These are phyloP conservation scores for Zophobas atratus DNA, from an alignment of 1,140 invertebrate genomes.

Conservation along the genomic window DNA sequence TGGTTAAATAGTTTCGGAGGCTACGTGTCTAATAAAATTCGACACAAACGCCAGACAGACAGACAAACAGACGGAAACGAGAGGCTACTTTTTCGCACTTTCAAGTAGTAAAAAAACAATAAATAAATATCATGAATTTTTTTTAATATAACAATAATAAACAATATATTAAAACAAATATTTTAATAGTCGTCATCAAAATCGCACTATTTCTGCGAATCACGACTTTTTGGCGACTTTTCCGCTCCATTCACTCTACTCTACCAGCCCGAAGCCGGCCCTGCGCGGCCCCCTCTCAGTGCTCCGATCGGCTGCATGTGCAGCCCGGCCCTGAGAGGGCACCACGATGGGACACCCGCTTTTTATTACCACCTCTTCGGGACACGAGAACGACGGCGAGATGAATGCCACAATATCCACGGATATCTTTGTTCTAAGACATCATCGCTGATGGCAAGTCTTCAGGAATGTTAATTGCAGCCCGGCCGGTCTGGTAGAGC, in stretches of 20 bases:
- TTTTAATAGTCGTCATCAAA: no score
- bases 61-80: no score
- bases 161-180: no score
- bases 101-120: no score
- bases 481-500: slow-evolving; percentile 57
- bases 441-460: slow-evolving; percentile 62
- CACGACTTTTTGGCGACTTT: not conserved
- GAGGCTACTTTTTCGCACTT: no score
- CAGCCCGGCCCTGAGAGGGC: slow-evolving; percentile 4
- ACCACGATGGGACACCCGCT: slow-evolving; percentile 1
- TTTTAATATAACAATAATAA: no score
- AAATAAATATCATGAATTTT: no score
- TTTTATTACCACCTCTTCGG: slow-evolving; percentile 19
- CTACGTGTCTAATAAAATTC: no score
- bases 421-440: slow-evolving; percentile 64
- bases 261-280: not conserved
- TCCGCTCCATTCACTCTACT: no score
- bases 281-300: slow-evolving; percentile 42
- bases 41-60: no score
- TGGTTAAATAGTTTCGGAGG: no score
- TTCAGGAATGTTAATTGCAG: slow-evolving; percentile 63
- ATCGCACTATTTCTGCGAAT: no score
- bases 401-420: slow-evolving; percentile 52
- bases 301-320: slow-evolving; percentile 15
- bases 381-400: slow-evolving; percentile 1